phyloP scores from a whole-genome alignment of 2,797 vertebrate species.

The Squalus acanthias region DNA sequence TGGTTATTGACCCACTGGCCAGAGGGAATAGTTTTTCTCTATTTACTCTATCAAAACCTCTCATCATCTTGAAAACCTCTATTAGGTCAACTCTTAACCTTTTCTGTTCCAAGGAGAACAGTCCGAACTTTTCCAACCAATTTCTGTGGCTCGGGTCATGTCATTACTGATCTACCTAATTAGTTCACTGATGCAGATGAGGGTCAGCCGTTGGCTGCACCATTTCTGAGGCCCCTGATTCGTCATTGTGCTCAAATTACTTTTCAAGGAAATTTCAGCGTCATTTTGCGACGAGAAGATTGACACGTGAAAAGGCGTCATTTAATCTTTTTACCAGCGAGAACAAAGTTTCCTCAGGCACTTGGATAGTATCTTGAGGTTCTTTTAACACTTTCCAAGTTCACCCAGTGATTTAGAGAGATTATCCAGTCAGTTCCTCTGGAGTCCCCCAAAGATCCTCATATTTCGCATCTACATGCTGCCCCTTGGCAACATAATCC shows the following conservation, averaged over 20 bases:
- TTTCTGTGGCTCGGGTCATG: too few relatives aligned
- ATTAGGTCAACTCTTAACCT: too few relatives aligned
- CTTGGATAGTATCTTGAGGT: too few relatives aligned
- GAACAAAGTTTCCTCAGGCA: neutral
- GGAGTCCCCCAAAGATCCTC: too few relatives aligned
- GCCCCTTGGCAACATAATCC: neutral
- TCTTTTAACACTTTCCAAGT: too few relatives aligned
- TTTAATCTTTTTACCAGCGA: neutral
- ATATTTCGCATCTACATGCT: neutral
- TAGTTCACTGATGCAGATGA: neutral
- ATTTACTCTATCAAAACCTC: too few relatives aligned
- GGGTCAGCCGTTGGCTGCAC: neutral
- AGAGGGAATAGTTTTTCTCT: too few relatives aligned
- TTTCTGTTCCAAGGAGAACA: too few relatives aligned
- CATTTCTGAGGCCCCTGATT: neutral
- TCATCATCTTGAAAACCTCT: too few relatives aligned
- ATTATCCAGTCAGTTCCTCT: neutral
- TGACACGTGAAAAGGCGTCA: neutral
- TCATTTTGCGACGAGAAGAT: neutral
- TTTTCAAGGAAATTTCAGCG: neutral
- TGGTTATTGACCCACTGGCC: too few relatives aligned
- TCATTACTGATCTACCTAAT: neutral
- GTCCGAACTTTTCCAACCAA: too few relatives aligned
- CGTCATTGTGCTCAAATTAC: neutral
- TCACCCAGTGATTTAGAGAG: neutral